Evolutionary conservation across 2,797 vertebrate species (phyloP).

Genomic region (Onychomys leucogaster): DNA sequence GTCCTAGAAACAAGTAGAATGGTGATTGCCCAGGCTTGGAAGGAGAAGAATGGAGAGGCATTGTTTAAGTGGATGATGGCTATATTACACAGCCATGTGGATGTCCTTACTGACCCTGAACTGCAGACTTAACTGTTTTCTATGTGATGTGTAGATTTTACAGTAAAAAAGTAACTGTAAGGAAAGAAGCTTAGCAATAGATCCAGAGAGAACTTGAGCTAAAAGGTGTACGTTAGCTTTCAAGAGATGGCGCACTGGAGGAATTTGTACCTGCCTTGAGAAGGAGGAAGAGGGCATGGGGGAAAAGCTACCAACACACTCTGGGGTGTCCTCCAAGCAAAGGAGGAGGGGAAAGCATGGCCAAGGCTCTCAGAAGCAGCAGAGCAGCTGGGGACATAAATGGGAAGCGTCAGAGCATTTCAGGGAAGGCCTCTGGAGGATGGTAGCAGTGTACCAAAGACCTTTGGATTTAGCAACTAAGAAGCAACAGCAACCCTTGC

Average conservation of each 20-base stretch:
- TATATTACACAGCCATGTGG: background rate
- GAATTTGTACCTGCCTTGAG: background rate
- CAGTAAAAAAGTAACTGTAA: background rate
- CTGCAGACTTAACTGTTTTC: background rate
- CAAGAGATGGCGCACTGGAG: background rate
- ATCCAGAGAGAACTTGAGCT: background rate
- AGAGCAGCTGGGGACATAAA: background rate
- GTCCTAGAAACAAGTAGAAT: background rate
- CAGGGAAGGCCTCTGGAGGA: background rate
- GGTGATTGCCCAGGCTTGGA: background rate
- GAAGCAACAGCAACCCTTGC: background rate
- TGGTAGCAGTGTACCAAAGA: background rate
- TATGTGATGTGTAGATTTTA: constrained; percentile 32
- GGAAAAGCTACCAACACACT: background rate
- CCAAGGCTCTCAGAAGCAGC: background rate
- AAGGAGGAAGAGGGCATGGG: background rate
- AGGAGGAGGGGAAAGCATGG: background rate
- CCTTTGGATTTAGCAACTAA: background rate
- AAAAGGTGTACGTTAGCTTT: background rate
- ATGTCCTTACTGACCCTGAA: background rate
- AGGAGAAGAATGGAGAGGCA: background rate
- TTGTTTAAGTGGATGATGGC: background rate
- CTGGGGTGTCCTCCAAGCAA: background rate
- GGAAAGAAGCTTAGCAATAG: constrained; percentile 21
- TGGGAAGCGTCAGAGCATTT: background rate